Base-by-base conservation (phyloP, 2,113 vertebrate genomes). In the Saimiri boliviensis region DNA sequence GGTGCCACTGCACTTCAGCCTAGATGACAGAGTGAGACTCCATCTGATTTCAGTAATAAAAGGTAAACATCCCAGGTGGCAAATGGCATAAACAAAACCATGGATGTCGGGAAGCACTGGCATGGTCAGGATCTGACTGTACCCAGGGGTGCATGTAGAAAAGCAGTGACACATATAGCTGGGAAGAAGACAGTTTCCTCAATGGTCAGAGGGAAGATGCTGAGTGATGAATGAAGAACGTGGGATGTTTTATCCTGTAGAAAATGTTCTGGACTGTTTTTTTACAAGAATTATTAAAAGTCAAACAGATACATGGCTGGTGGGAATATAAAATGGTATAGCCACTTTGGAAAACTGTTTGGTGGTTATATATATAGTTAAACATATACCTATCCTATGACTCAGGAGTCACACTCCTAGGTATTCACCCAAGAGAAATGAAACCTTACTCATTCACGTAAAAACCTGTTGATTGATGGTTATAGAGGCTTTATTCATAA, bases 211-310 rank as follows among this genome's bases (percentile, higher is more conserved):
- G 84, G 27, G 56, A 85, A 70, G 45, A 42, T 9, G 1, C 19
- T 13, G 56, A 86, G 40, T 19, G 40, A 25, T 17, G 58, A 83
- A 21, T 77, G 27, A 86, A 86, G 40, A 52, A 58, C 20, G 14
- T n/a, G 47, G 12, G 17, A 3, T 76, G 3, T 79, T 96, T 89
- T 82, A 76, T 45, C 70, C 25, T 40, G 5, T 19, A 68, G 84
- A 63, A 70, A 93, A 47, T 32, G 2, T 30, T 91, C 71, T 94
- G 27, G 68, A 52, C 47, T 21, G 5, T n/a, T 23, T 60, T 60
- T 92, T 76, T 58, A 0, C 81, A 63, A 71, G 63, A 84, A 76
- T 56, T 81, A 71, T 68, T 89, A 83, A 60, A n/a, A 97, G 90
- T 71, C 81, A 63, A 85, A 56, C 4, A 21, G n/a, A 40, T n/a